Evolutionary conservation across 2,888 invertebrate species (phyloP).

Genomic region (Pimpla rufipes): DNA sequence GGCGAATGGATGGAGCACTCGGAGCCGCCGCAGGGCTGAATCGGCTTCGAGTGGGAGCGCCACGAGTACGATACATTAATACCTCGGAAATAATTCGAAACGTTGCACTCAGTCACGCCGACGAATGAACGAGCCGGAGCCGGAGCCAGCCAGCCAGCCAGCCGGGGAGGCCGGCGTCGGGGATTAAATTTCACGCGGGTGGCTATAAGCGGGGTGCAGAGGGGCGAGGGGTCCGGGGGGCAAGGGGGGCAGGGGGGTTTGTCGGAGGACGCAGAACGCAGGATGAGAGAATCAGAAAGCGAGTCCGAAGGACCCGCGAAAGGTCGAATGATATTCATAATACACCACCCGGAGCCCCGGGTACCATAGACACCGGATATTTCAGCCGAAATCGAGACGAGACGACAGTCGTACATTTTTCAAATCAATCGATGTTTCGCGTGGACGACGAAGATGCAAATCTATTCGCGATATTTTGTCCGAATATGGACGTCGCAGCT

Average conservation of each 20-base stretch:
- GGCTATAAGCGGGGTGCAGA: slow-evolving; percentile 30
- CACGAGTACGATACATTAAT: slow-evolving; percentile 69
- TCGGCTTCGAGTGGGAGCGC: slow-evolving; percentile 16
- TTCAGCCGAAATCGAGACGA: background rate
- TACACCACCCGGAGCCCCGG: background rate
- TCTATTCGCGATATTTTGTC: background rate
- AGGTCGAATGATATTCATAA: slow-evolving; percentile 55
- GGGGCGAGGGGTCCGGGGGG: slow-evolving; percentile 5
- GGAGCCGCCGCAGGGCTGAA: slow-evolving; percentile 42
- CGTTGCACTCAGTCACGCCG: slow-evolving; percentile 67
- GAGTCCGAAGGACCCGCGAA: slow-evolving; percentile 50
- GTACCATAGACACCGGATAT: background rate
- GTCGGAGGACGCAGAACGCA: slow-evolving; percentile 32
- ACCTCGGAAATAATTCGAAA: slow-evolving; percentile 76
- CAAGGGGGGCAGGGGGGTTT: background rate
- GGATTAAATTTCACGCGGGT: slow-evolving; percentile 69
- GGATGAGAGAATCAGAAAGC: slow-evolving; percentile 58
- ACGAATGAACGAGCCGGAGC: slow-evolving; percentile 14
- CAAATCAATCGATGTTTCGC: background rate
- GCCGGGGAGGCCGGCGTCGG: slow-evolving; percentile 56
- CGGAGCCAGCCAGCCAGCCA: slow-evolving; percentile 55
- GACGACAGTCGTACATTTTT: background rate
- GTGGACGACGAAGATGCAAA: background rate
- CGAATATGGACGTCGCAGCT: background rate
- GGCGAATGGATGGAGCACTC: slow-evolving; percentile 53